Conservation (phyloP, 2,888 invertebrate genomes). For the Caenorhabditis afra region DNA sequence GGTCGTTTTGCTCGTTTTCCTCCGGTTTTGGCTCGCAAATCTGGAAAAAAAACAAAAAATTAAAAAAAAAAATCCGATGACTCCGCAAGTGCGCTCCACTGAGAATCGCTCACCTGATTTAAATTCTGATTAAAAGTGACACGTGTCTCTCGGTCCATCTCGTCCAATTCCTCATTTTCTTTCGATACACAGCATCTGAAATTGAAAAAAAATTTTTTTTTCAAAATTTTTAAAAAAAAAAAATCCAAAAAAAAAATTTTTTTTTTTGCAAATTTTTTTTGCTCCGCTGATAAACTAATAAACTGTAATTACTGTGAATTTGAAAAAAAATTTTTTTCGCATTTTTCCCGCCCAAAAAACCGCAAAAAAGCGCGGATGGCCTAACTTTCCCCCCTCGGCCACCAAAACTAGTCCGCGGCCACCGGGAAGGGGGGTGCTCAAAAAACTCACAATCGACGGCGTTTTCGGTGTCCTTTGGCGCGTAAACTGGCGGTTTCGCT, state of each 20-base stretch:
- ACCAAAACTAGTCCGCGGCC: too few species aligned
- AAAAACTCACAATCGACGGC: slow-evolving; percentile 39
- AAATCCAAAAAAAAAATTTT: slow-evolving; percentile 3
- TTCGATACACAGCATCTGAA: slow-evolving; percentile 62
- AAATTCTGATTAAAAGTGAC: slow-evolving; percentile 70
- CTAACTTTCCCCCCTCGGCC: too few species aligned
- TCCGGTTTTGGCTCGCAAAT: slow-evolving; percentile 50
- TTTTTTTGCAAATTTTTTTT: too few species aligned
- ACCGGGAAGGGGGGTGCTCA: too few species aligned
- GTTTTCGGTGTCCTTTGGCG: slow-evolving; percentile 54
- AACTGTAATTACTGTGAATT: too few species aligned
- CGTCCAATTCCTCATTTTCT: slow-evolving; percentile 67
- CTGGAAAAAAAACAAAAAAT: slow-evolving; percentile 15
- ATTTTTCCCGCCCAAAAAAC: too few species aligned
- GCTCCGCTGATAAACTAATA: too few species aligned
- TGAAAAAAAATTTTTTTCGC: too few species aligned
- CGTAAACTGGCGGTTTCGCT: slow-evolving; percentile 59
- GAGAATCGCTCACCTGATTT: slow-evolving; percentile 59
- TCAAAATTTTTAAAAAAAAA: not conserved
- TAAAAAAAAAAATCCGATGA: too few species aligned
- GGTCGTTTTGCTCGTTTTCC: slow-evolving; percentile 45
- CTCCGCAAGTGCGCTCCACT: too few species aligned
- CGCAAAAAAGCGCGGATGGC: too few species aligned
- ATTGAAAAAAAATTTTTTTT: not conserved
- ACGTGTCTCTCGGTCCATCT: slow-evolving; percentile 61